These are phyloP conservation scores for Phrynosoma blainvillii DNA, from an alignment of 2,113 vertebrate species.

Conservation along the genomic window DNA sequence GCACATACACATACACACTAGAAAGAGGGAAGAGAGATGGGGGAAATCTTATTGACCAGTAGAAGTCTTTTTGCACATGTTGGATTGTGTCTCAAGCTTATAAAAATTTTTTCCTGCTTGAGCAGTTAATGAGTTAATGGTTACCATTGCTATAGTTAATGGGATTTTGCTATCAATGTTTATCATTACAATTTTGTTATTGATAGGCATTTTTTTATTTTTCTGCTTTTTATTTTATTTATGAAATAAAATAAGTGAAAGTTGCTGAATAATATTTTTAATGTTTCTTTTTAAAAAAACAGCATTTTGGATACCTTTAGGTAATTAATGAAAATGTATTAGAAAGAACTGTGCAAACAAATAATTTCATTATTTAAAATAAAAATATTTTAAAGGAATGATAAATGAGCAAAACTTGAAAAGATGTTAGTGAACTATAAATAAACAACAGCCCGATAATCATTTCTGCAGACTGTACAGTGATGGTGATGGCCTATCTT, in stretches of 20 bases:
- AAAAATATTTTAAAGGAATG: neutral
- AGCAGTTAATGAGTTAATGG: neutral
- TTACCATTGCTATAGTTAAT: neutral
- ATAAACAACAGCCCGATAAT: neutral
- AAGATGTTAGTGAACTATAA: conserved; percentile 42
- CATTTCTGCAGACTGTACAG: conserved; percentile 82
- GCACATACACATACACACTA: no score
- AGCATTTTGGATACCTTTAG: no score
- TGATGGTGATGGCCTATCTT: conserved; percentile 77
- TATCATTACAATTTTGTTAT: neutral
- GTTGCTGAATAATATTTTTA: conserved; percentile 3
- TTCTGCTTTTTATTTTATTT: neutral
- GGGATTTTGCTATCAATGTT: neutral
- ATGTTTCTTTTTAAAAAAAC: conserved; percentile 32
- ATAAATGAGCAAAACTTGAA: conserved; percentile 32
- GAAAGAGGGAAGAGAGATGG: no score
- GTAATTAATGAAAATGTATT: neutral
- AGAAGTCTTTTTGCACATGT: neutral
- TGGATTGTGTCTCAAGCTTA: neutral
- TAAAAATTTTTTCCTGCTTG: neutral
- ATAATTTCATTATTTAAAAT: neutral
- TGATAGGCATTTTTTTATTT: neutral
- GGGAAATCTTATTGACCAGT: neutral
- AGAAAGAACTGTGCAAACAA: neutral
- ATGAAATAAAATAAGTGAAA: neutral